Evolutionary conservation across 2,113 vertebrate genomes (phyloP).

Genomic region (Aptenodytes forsteri): DNA sequence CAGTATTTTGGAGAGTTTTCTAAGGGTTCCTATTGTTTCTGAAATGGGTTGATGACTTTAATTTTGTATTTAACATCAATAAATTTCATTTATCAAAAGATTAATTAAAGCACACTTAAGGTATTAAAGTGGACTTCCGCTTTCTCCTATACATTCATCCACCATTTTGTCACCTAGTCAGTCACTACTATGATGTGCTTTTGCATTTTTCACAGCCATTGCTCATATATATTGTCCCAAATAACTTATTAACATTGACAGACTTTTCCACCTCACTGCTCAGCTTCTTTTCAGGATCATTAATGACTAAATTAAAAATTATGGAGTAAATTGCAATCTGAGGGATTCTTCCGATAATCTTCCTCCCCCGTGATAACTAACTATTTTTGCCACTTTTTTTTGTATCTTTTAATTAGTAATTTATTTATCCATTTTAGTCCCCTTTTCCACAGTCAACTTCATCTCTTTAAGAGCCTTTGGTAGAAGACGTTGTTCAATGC

Average conservation of each 20-base stretch:
- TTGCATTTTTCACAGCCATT: not conserved
- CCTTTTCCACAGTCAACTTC: not conserved
- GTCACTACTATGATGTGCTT: not conserved
- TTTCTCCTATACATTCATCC: not conserved
- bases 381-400: not conserved
- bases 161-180: not conserved
- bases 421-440: not conserved
- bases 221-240: not conserved
- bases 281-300: not conserved
- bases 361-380: not conserved
- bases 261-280: not conserved
- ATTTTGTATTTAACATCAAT: not conserved
- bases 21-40: not conserved
- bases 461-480: not conserved
- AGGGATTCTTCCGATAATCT: not conserved
- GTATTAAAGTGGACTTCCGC: not conserved
- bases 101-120: not conserved
- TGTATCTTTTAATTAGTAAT: not conserved
- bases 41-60: not conserved
- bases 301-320: conserved; percentile 19
- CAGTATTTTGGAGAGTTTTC: not conserved
- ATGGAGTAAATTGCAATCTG: not conserved
- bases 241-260: not conserved
- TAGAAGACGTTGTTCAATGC: not conserved
- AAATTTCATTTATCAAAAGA: not conserved